Base-by-base conservation (phyloP, 23 tunicate genomes). In the Styela clava region DNA sequence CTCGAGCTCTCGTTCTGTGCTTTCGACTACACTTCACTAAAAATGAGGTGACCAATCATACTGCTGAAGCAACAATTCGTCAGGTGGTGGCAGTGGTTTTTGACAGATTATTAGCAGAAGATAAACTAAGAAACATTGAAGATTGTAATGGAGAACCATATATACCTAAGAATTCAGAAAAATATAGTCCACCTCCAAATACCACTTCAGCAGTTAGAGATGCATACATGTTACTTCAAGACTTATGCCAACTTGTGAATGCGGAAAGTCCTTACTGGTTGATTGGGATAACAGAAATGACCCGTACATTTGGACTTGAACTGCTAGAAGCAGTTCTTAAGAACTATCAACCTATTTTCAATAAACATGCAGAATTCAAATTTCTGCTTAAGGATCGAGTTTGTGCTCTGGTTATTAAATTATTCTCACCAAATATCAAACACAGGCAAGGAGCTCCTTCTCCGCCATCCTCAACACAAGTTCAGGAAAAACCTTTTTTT, bases 21-120 rank as follows among this genome's bases (percentile, higher is more conserved):
- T 93, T 93, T 85, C 74, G 98, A 24, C 70, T 93, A n/a, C 98
- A 93, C 76, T 93, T 93, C 76, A 93, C 98, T 7, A 93, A 93
- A 69, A 93, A 88, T 70, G 89, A 87, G 24, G 98, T 87, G 20
- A 88, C 93, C 2, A 93, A 93, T 69, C 87, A 95, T 79, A 90
- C 99, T 2, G 99, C 99, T 2, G 91, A 90, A 70, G 99, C 99
- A 18, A 91, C 95, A 2, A 81, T 95, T 34, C 93, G 96, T 1
- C 99, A 95, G 74, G 99, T 88, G 67, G 92, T 95, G 1, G 84
- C 91, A 0, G 30, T 90, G 24, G 96, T 95, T 1, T 89, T 95
- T 83, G 99, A 89, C 34, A 69, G 96, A 24, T 84, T 95, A 21
- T 77, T 79, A 24, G 83, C 78, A 51, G 98, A 93, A 78, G 98